A percentile compares a stretch with the other conserved stretches of the same genome.
These are phyloP conservation scores for Thunnus maccoyii DNA, from an alignment of 2,113 vertebrate genomes.

Conservation along the genomic window DNA sequence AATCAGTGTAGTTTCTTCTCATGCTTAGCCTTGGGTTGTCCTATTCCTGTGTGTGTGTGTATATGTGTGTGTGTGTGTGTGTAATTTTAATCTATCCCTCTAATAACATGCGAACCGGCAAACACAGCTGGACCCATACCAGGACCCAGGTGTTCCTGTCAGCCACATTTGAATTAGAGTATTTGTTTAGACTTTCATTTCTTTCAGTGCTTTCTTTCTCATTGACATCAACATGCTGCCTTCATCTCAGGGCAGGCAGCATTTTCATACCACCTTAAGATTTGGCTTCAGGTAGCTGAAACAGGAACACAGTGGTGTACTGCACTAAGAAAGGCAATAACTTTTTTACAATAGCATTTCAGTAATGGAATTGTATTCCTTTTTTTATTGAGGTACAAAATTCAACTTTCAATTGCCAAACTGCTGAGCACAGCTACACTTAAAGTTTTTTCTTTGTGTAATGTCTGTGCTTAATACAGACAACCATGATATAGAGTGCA, in stretches of 20 bases:
- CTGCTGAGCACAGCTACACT: too few species aligned
- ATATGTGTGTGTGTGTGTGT: neutral
- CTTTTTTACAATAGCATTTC: neutral
- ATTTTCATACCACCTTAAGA: neutral
- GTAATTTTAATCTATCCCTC: constrained; percentile 20
- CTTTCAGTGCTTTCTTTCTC: constrained; percentile 10
- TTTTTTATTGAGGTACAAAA: too few species aligned
- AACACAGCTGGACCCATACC: constrained; percentile 55
- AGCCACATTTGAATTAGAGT: constrained; percentile 33
- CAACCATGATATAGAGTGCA: neutral
- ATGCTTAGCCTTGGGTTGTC: neutral
- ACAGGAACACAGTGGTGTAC: neutral
- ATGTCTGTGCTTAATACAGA: neutral
- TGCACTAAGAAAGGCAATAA: neutral
- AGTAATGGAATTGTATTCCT: neutral
- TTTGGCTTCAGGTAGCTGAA: neutral
- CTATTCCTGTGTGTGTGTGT: neutral
- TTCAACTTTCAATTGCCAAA: too few species aligned
- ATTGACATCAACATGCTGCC: constrained; percentile 4
- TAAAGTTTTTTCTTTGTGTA: neutral
- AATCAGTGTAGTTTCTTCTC: constrained; percentile 12
- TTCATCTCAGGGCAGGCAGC: constrained; percentile 16
- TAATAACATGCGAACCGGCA: constrained; percentile 29
- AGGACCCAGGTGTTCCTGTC: constrained; percentile 63
- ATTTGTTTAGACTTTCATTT: constrained; percentile 37